Evolutionary conservation across 2,113 vertebrate species (phyloP).

Genomic region (Daubentonia madagascariensis): DNA sequence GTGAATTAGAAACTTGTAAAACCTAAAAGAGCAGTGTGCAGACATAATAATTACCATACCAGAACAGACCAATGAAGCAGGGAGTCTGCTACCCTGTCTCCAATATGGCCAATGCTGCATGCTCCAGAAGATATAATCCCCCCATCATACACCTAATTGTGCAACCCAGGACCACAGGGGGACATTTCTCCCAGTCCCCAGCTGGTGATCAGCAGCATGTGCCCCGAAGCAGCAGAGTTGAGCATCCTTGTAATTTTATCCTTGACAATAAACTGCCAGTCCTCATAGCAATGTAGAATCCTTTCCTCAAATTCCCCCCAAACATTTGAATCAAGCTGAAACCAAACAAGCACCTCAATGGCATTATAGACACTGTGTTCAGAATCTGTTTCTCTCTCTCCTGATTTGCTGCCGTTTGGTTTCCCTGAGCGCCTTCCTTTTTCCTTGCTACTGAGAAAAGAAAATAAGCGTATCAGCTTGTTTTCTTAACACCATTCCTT

Average conservation of each 20-base stretch:
- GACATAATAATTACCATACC: not conserved
- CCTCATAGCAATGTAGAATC: not conserved
- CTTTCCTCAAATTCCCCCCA: not conserved
- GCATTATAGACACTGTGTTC: not conserved
- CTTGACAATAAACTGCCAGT: not conserved
- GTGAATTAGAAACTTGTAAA: constrained; percentile 59
- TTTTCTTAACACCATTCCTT: not conserved
- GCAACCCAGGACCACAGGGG: not conserved
- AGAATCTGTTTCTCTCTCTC: not conserved
- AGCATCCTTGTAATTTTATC: constrained; percentile 22
- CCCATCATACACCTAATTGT: not conserved
- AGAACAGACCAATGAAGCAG: not conserved
- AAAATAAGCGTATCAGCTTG: not conserved
- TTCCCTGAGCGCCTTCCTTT: not conserved
- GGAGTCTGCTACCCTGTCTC: not conserved
- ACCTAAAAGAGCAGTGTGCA: not conserved
- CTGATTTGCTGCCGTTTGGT: not conserved
- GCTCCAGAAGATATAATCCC: not conserved
- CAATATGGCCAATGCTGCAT: not conserved
- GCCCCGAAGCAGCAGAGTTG: not conserved
- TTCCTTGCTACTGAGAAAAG: not conserved
- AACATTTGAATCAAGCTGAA: not conserved
- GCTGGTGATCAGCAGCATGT: not conserved
- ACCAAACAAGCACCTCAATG: not conserved
- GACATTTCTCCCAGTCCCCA: not conserved